phyloP scores from a whole-genome alignment of 2,888 invertebrate genomes.

The Azorinus chamasolen region DNA sequence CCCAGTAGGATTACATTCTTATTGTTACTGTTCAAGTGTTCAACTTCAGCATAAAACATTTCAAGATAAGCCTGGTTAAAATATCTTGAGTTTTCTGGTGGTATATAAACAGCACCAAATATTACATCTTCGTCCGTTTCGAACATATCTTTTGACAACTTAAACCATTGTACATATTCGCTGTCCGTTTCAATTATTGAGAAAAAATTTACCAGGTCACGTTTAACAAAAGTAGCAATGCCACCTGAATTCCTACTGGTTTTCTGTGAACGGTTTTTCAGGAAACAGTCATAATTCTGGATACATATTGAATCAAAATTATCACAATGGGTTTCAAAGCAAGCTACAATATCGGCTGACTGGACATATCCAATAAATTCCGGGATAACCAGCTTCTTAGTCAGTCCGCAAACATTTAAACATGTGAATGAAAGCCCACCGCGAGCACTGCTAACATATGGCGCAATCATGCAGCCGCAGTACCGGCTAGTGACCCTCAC shows the following conservation, averaged over 20 bases:
- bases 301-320: neutral
- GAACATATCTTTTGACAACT: neutral
- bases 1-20: conserved; percentile 1
- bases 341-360: conserved; percentile 2
- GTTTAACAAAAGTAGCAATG: conserved; percentile 1
- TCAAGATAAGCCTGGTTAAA: neutral
- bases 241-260: neutral
- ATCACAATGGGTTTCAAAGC: neutral
- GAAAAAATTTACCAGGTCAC: neutral
- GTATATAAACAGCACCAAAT: neutral
- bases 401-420: conserved; percentile 5
- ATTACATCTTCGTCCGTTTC: neutral
- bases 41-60: neutral
- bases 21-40: neutral
- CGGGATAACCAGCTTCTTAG: neutral
- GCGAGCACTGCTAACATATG: too few relatives aligned
- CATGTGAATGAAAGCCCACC: too few relatives aligned
- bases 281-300: too few relatives aligned
- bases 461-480: too few relatives aligned
- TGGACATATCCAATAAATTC: neutral
- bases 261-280: conserved; percentile 1
- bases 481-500: too few relatives aligned
- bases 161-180: conserved; percentile 12
- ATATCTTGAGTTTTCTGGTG: neutral
- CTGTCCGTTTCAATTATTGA: neutral